Evolutionary conservation across 1,140 invertebrate species (phyloP).

Genomic region (Mya arenaria): DNA sequence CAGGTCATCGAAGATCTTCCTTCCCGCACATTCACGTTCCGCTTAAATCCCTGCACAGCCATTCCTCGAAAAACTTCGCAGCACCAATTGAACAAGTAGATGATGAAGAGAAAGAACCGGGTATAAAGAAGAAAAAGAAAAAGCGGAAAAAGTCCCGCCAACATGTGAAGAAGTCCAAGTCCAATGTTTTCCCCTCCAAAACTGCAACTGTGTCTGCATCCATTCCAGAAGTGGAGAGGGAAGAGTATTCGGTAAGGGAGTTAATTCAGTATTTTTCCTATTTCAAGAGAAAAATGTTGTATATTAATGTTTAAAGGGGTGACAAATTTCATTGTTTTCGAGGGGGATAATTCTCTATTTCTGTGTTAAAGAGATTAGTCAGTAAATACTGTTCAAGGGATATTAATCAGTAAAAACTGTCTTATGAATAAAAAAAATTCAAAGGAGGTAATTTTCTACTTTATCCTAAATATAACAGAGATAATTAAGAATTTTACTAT

Average conservation of each 20-base stretch:
- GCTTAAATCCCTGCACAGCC: constrained; percentile 70
- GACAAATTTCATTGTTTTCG: too few relatives aligned
- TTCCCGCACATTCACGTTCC: constrained; percentile 76
- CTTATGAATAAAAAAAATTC: too few relatives aligned
- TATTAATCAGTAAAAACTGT: too few relatives aligned
- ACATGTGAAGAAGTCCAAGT: constrained; percentile 66
- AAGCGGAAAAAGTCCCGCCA: constrained; percentile 82
- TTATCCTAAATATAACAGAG: too few relatives aligned
- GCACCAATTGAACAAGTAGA: neutral
- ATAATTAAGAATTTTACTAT: too few relatives aligned
- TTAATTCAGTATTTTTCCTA: too few relatives aligned
- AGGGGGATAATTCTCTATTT: constrained; percentile 43
- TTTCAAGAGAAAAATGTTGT: too few relatives aligned
- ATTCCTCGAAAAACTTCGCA: constrained; percentile 63
- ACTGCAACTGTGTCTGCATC: constrained; percentile 70
- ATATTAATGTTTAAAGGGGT: too few relatives aligned
- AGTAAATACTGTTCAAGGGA: too few relatives aligned
- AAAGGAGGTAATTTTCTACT: too few relatives aligned
- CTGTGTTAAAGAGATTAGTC: neutral
- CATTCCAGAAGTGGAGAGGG: constrained; percentile 70
- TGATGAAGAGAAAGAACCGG: constrained; percentile 76
- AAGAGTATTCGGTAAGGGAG: constrained; percentile 63
- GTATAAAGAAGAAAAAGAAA: constrained; percentile 66
- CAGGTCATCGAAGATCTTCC: constrained; percentile 70
- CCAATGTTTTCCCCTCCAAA: constrained; percentile 72